Percentiles rank a stretch among this genome's conserved stretches.
Evolutionary conservation across 2,797 vertebrate species (phyloP).

Genomic region (Chelidonichthys spinosus): DNA sequence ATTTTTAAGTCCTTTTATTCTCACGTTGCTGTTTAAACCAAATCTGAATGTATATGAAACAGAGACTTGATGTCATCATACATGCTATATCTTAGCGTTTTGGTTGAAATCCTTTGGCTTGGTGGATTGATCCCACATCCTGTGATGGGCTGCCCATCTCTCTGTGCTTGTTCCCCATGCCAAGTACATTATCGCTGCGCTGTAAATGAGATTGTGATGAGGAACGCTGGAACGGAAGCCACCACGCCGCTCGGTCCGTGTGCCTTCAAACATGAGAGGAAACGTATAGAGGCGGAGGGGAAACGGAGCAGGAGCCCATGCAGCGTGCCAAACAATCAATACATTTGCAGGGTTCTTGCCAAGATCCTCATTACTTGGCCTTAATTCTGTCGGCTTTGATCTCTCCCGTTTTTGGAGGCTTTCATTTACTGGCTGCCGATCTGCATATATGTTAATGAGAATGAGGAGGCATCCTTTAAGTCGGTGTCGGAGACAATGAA

Average conservation of each 20-base stretch:
- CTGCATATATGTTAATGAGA: constrained; percentile 79
- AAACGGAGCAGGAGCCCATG: constrained; percentile 58
- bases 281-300: constrained; percentile 10
- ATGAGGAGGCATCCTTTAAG: constrained; percentile 71
- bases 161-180: constrained; percentile 60
- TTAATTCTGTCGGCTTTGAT: constrained; percentile 83
- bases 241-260: constrained; percentile 62
- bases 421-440: constrained; percentile 73
- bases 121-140: constrained; percentile 33
- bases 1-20: constrained; percentile 21
- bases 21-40: not conserved
- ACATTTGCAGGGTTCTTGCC: constrained; percentile 78
- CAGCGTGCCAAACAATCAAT: constrained; percentile 86
- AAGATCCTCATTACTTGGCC: constrained; percentile 83
- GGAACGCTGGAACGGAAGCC: constrained; percentile 63
- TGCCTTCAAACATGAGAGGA: constrained; percentile 61
- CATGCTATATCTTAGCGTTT: constrained; percentile 3
- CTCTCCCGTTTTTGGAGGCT: constrained; percentile 71
- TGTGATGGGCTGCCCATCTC: constrained; percentile 55
- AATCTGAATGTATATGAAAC: constrained; percentile 13
- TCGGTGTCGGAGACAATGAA: constrained; percentile 66
- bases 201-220: constrained; percentile 86
- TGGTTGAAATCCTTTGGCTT: constrained; percentile 33
- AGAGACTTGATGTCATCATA: constrained; percentile 26
- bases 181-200: constrained; percentile 79